Percentiles rank a stretch among this genome's conserved stretches.
Evolutionary conservation across 2,888 invertebrate genomes (phyloP).

Genomic region (Amphipyra tragopoginis): DNA sequence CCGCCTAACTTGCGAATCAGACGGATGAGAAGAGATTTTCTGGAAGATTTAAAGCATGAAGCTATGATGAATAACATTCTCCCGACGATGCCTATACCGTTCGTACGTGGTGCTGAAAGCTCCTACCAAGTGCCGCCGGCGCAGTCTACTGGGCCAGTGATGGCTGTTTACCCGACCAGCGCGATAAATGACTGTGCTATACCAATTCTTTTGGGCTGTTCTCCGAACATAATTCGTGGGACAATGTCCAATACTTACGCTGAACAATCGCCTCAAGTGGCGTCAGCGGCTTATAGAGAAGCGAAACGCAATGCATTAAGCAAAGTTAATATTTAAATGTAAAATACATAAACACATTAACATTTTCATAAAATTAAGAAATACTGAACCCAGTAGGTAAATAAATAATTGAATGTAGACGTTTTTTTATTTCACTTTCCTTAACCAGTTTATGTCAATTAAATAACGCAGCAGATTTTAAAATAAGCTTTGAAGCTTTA

Average conservation of each 20-base stretch:
- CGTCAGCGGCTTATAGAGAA: conserved; percentile 23
- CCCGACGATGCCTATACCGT: conserved; percentile 79
- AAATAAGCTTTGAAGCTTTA: no score
- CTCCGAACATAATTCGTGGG: conserved; percentile 68
- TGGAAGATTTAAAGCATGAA: conserved; percentile 73
- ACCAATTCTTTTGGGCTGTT: conserved; percentile 73
- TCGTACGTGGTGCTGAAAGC: conserved; percentile 58
- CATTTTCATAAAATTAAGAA: no score
- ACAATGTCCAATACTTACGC: conserved; percentile 36
- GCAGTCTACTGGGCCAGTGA: conserved; percentile 16
- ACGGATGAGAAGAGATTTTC: conserved; percentile 66
- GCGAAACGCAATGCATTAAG: conserved; percentile 3
- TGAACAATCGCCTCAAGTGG: conserved; percentile 16
- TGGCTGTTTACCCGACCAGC: conserved; percentile 60
- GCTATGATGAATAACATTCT: conserved; percentile 79
- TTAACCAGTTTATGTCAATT: no score
- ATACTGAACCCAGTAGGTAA: no score
- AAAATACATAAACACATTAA: background rate
- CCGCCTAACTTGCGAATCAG: conserved; percentile 56
- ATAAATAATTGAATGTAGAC: conserved; percentile 8
- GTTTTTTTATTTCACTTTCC: no score
- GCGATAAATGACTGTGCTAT: conserved; percentile 58
- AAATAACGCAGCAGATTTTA: no score
- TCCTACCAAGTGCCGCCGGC: conserved; percentile 26
- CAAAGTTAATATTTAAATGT: conserved; percentile 12